phyloP scores from a whole-genome alignment of 1,140 invertebrate genomes.

The Magallana ariakensis region DNA sequence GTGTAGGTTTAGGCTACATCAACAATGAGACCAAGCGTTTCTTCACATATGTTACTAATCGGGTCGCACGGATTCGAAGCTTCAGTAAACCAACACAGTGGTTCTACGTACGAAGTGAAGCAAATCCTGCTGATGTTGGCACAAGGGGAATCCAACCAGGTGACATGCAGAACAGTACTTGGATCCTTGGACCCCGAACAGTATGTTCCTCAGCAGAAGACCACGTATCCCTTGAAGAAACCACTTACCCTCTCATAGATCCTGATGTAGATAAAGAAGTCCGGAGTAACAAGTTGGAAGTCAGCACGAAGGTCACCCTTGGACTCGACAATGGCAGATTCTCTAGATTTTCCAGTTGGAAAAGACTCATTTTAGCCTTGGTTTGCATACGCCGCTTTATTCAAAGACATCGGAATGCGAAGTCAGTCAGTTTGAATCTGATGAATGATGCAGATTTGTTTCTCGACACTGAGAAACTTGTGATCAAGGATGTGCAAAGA shows the following conservation, averaged over 20 bases:
- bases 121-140: conserved; percentile 26
- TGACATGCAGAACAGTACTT: background rate
- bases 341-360: background rate
- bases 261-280: conserved; percentile 29
- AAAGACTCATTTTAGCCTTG: conserved; percentile 11
- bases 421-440: background rate
- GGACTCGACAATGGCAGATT: conserved; percentile 18
- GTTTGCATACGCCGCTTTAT: background rate
- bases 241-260: background rate
- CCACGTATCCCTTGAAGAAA: background rate
- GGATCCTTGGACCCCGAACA: background rate
- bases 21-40: conserved; percentile 37
- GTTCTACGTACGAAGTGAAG: conserved; percentile 34
- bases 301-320: background rate
- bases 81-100: conserved; percentile 48
- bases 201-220: conserved; percentile 1
- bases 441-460: background rate
- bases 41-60: conserved; percentile 43
- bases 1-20: conserved; percentile 48
- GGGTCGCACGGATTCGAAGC: conserved; percentile 19
- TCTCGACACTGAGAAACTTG: background rate
- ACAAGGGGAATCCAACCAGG: conserved; percentile 21
- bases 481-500: conserved; percentile 39
- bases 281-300: background rate
- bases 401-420: background rate